Conservation (phyloP, 2,888 invertebrate genomes). For the Epistrophella euchroma region DNA sequence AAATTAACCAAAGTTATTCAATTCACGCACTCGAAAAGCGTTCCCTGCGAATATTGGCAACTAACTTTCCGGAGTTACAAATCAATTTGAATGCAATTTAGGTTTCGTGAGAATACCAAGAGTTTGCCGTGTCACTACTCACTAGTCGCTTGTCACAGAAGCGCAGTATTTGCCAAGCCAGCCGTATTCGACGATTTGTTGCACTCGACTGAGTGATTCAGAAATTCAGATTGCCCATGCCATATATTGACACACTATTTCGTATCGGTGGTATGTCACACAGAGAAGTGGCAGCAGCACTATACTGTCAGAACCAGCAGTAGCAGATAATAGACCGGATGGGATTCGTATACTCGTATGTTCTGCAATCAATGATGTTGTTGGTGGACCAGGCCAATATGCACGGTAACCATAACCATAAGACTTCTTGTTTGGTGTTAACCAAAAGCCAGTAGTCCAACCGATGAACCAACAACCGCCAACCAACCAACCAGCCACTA, state of each 20-base stretch:
- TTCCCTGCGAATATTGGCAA: constrained; percentile 57
- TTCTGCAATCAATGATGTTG: constrained; percentile 54
- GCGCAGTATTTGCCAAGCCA: constrained; percentile 47
- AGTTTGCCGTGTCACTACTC: constrained; percentile 22
- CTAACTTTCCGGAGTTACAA: constrained; percentile 71
- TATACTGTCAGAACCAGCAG: constrained; percentile 35
- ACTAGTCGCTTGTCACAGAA: constrained; percentile 12
- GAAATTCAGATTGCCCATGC: constrained; percentile 73
- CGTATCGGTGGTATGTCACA: constrained; percentile 74
- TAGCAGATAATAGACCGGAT: constrained; percentile 74
- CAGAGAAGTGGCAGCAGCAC: constrained; percentile 64
- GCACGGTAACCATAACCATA: constrained; percentile 38
- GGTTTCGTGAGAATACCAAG: constrained; percentile 54
- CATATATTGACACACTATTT: constrained; percentile 66
- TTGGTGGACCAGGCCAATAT: constrained; percentile 68
- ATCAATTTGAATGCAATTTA: constrained; percentile 75
- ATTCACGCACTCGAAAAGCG: constrained; percentile 70
- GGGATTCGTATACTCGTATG: constrained; percentile 47
- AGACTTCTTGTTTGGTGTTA: constrained; percentile 60
- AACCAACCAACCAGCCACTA: constrained; percentile 66
- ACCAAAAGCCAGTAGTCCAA: constrained; percentile 66
- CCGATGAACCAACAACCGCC: constrained; percentile 53
- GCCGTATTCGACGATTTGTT: constrained; percentile 76
- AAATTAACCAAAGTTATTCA: constrained; percentile 54
- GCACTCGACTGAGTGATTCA: constrained; percentile 76